Conservation (phyloP, 2,113 vertebrate genomes). For the Morone chrysops region DNA sequence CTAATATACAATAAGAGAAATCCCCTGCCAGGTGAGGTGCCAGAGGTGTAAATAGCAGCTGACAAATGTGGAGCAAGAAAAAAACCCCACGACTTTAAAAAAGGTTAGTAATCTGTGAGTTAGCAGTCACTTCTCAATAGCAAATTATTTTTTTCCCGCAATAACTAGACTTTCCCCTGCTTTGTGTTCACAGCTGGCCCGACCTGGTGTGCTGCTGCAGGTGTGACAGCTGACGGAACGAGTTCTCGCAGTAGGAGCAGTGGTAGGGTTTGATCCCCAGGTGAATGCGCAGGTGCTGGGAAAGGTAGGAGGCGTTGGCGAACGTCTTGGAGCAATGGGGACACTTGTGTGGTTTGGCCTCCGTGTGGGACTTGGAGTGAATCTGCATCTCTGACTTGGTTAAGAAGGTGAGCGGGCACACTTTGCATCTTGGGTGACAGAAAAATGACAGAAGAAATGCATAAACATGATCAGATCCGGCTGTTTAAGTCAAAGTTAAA, state of each 20-base stretch:
- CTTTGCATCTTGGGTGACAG: constrained; percentile 90
- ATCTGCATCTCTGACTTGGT: constrained; percentile 99
- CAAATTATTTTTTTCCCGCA: no score
- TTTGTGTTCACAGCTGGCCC: constrained; percentile 20
- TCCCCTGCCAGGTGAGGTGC: no score
- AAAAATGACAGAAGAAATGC: not conserved
- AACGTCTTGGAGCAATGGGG: constrained; percentile 99
- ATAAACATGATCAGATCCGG: not conserved
- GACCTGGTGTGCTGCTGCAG: constrained; percentile 99
- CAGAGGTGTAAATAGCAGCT: not conserved
- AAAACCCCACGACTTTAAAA: no score
- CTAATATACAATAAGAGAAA: not conserved
- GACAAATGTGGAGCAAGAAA: not conserved
- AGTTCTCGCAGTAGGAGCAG: constrained; percentile 99
- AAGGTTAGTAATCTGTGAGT: not conserved
- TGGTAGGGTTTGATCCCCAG: constrained; percentile 98
- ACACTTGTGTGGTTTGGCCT: constrained; percentile 99
- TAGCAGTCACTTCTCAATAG: not conserved
- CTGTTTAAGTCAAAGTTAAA: not conserved
- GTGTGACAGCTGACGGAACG: constrained; percentile 96
- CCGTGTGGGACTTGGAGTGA: constrained; percentile 98
- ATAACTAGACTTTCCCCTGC: not conserved
- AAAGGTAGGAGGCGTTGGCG: constrained; percentile 97
- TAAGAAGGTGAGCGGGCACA: constrained; percentile 98
- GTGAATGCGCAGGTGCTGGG: constrained; percentile 98